A percentile compares a stretch with the other conserved stretches of the same genome.
Conservation (phyloP, 2,888 invertebrate genomes). For the Oeneis ivallda region DNA sequence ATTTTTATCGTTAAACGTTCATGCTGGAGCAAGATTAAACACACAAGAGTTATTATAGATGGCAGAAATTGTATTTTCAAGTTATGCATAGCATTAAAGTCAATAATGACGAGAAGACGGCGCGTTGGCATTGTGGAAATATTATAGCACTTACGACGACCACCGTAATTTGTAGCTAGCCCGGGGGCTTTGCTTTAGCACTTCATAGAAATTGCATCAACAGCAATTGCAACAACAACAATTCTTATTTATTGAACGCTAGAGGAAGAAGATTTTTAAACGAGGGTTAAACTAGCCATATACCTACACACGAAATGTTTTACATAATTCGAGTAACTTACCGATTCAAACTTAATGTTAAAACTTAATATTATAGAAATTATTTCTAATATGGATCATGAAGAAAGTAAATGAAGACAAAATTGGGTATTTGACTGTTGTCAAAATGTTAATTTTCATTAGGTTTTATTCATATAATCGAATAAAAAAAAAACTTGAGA, state of each 20-base stretch:
- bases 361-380: no score
- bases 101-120: slow-evolving; percentile 26
- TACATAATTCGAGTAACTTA: no score
- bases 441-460: no score
- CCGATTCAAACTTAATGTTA: no score
- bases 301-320: no score
- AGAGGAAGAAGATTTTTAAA: neutral
- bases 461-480: no score
- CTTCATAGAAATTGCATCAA: slow-evolving; percentile 18
- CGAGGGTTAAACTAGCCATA: no score
- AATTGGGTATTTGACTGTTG: no score
- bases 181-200: slow-evolving; percentile 20
- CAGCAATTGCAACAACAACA: neutral
- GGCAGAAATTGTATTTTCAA: neutral
- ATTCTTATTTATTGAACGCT: slow-evolving; percentile 11
- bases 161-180: slow-evolving; percentile 30
- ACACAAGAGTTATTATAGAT: neutral
- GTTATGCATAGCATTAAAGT: slow-evolving; percentile 6
- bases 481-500: no score
- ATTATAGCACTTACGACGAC: slow-evolving; percentile 37
- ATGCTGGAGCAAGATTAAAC: neutral
- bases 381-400: neutral
- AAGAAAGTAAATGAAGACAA: neutral
- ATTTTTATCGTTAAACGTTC: neutral
- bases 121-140: slow-evolving; percentile 32